These are phyloP conservation scores for Parauchenoglanis punctatus DNA, from an alignment of 2,797 vertebrate genomes.

Conservation along the genomic window DNA sequence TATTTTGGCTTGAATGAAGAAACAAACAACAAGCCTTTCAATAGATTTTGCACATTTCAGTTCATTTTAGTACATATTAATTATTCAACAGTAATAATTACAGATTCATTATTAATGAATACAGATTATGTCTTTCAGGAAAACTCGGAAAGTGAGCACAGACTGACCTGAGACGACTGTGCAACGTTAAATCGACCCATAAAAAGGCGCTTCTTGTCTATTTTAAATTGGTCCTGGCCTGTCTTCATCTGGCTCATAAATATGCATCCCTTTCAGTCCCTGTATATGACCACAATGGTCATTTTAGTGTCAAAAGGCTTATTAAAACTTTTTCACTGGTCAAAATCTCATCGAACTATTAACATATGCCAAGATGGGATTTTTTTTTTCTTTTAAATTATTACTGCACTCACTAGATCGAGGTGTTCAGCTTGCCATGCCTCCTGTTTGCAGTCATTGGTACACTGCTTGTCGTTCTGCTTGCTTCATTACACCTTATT, in stretches of 20 bases:
- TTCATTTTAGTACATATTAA: not conserved
- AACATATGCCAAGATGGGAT: not conserved
- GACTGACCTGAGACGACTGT: not conserved
- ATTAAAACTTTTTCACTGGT: not conserved
- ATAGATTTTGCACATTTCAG: not conserved
- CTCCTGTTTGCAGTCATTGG: not conserved
- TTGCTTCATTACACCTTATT: slow-evolving; percentile 17
- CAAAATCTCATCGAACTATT: not conserved
- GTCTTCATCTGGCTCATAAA: not conserved
- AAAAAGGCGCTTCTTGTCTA: not conserved
- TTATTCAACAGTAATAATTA: slow-evolving; percentile 12
- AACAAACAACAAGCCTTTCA: not conserved
- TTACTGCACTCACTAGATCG: not conserved
- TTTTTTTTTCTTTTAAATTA: not conserved
- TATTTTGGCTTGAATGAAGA: not conserved
- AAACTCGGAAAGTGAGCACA: not conserved
- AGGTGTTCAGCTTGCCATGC: not conserved
- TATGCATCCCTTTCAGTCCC: not conserved
- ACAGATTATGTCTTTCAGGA: not conserved
- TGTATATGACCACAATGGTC: not conserved
- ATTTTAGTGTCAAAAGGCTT: not conserved
- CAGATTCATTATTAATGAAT: slow-evolving; percentile 1
- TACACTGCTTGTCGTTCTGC: not conserved
- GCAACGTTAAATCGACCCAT: not conserved
- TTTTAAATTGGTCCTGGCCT: not conserved